Evolutionary conservation across 2,888 invertebrate genomes (phyloP).

Genomic region (Amphipoea lucens): DNA sequence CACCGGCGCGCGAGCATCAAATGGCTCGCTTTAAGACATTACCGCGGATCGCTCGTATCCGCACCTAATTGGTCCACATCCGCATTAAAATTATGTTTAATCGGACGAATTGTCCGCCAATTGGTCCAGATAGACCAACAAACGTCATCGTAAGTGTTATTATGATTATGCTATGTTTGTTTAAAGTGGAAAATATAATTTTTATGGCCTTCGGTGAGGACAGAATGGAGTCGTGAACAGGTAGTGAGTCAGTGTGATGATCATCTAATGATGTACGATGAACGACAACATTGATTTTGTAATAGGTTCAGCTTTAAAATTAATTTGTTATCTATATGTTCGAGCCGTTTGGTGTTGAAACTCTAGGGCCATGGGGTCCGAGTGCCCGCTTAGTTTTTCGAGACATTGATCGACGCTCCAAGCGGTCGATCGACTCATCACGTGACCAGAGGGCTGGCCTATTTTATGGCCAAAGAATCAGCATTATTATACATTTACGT

Average conservation of each 20-base stretch:
- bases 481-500: too few species aligned
- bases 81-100: slow-evolving; percentile 78
- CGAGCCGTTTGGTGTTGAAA: too few species aligned
- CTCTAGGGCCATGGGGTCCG: too few species aligned
- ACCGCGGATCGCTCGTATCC: slow-evolving; percentile 78
- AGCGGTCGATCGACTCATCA: too few species aligned
- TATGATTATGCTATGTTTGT: slow-evolving; percentile 17
- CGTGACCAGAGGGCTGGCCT: too few species aligned
- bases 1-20: slow-evolving; percentile 29
- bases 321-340: too few species aligned
- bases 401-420: too few species aligned
- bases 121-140: slow-evolving; percentile 63
- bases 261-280: not conserved
- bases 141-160: slow-evolving; percentile 27
- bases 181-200: slow-evolving; percentile 20
- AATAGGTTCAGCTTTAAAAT: not conserved
- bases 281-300: not conserved
- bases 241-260: not conserved
- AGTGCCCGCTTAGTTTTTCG: too few species aligned
- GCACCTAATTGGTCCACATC: slow-evolving; percentile 79
- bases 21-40: slow-evolving; percentile 45
- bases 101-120: slow-evolving; percentile 79
- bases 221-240: not conserved
- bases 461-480: too few species aligned
- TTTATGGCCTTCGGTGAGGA: not conserved